phyloP scores from a whole-genome alignment of 2,113 vertebrate species.

The Nerophis ophidion region DNA sequence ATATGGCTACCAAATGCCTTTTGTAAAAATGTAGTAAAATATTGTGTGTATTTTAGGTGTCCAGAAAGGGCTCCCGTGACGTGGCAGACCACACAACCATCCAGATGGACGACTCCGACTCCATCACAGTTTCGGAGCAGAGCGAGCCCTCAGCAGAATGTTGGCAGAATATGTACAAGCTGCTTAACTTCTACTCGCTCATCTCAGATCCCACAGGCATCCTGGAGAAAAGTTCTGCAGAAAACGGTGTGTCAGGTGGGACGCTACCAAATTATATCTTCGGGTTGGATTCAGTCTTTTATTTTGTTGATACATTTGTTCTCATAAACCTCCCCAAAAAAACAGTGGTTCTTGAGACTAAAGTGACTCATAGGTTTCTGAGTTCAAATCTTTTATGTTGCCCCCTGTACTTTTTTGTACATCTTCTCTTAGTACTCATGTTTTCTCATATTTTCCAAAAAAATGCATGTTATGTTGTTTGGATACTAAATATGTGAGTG shows the following conservation, averaged over 20 bases:
- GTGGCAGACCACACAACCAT: conserved; percentile 94
- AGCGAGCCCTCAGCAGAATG: conserved; percentile 97
- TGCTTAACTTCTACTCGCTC: conserved; percentile 97
- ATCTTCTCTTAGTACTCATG: no score
- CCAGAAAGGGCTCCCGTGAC: conserved; percentile 92
- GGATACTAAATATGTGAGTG: no score
- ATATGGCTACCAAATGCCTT: conserved; percentile 69
- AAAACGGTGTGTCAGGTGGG: conserved; percentile 83
- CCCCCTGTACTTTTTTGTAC: no score
- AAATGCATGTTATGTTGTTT: no score
- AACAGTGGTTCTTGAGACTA: background rate
- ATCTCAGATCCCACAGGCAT: conserved; percentile 97
- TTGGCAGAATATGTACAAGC: conserved; percentile 99
- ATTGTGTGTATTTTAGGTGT: conserved; percentile 63
- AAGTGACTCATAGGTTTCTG: background rate
- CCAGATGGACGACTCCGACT: conserved; percentile 97
- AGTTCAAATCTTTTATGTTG: background rate
- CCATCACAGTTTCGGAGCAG: conserved; percentile 96
- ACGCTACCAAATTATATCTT: conserved; percentile 1
- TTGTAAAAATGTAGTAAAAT: background rate
- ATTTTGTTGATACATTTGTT: background rate
- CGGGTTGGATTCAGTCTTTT: background rate
- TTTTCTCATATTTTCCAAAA: no score
- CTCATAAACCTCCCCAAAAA: background rate
- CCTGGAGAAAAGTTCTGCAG: conserved; percentile 87